A percentile compares a stretch with the other conserved stretches of the same genome.
phyloP scores from a whole-genome alignment of 2,888 invertebrate species.

The Tricholauxania praeusta region DNA sequence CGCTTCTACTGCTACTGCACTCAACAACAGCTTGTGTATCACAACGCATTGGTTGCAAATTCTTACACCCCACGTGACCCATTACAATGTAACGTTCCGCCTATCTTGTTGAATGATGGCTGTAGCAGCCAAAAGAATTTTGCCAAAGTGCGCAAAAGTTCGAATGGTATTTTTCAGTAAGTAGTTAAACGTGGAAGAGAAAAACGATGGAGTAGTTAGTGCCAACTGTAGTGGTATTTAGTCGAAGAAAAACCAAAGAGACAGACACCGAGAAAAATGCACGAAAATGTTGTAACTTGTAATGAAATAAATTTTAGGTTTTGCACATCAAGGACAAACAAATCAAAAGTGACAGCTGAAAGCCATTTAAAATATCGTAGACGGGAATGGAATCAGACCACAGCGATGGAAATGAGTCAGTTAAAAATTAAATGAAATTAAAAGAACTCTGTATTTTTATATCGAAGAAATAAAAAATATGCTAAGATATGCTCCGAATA shows the following conservation, averaged over 20 bases:
- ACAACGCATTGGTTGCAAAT: constrained; percentile 38
- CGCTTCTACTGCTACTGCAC: constrained; percentile 37
- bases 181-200: neutral
- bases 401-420: too few species aligned
- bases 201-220: neutral
- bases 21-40: constrained; percentile 35
- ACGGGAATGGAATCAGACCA: too few species aligned
- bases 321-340: constrained; percentile 56
- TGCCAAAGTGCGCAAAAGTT: constrained; percentile 14
- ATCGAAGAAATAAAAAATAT: too few species aligned
- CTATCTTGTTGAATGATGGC: constrained; percentile 40
- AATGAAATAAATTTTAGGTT: constrained; percentile 53
- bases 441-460: too few species aligned
- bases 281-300: constrained; percentile 15
- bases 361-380: constrained; percentile 21
- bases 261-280: neutral
- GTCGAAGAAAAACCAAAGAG: neutral
- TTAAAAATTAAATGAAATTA: too few species aligned
- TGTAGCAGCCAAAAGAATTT: constrained; percentile 9
- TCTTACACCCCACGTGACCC: neutral
- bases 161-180: neutral
- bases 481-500: too few species aligned
- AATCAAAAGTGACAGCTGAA: constrained; percentile 57
- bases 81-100: neutral
- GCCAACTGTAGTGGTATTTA: too few species aligned